Evolutionary conservation across 2,888 invertebrate genomes (phyloP).

Genomic region (Nipponacmea schrenckii): DNA sequence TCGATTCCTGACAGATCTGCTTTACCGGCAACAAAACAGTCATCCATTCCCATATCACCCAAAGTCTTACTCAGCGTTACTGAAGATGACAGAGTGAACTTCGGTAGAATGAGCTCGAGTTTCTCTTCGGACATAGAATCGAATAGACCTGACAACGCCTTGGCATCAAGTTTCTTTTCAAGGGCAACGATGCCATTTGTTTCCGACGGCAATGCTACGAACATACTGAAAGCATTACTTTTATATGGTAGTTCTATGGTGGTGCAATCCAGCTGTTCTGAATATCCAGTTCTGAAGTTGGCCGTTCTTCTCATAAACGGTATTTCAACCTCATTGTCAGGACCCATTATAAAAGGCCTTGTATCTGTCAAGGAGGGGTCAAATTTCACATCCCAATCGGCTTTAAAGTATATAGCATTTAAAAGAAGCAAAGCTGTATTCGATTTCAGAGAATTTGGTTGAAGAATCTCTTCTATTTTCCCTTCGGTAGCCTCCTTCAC

Average conservation of each 20-base stretch:
- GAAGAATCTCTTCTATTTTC: neutral
- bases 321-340: neutral
- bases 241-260: neutral
- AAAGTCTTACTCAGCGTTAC: neutral
- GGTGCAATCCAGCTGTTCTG: neutral
- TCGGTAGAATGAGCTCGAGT: neutral
- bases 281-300: neutral
- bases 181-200: neutral
- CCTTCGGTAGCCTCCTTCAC: neutral
- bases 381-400: conserved; percentile 1
- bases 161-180: neutral
- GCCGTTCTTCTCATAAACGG: neutral
- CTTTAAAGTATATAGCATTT: neutral
- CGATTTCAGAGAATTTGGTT: neutral
- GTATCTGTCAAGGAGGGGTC: neutral
- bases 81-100: neutral
- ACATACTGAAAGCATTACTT: neutral
- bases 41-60: neutral
- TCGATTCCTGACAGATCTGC: conserved; percentile 10
- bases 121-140: neutral
- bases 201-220: neutral
- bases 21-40: neutral
- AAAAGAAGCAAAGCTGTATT: neutral
- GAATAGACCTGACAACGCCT: neutral
- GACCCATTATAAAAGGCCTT: neutral